Evolutionary conservation across 2,113 vertebrate genomes (phyloP).

Genomic region (Bubo bubo): DNA sequence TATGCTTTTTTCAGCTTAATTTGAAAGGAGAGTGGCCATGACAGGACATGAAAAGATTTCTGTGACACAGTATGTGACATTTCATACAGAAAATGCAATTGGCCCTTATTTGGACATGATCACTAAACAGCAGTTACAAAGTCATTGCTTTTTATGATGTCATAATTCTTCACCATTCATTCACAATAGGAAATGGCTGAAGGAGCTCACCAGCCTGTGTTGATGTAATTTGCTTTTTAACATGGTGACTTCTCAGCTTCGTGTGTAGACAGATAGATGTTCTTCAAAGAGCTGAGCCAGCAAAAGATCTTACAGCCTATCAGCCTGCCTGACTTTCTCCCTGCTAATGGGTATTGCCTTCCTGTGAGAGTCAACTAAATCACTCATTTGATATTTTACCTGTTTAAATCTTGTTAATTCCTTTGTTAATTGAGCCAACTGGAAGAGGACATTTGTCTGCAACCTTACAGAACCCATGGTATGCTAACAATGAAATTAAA

Average conservation of each 20-base stretch:
- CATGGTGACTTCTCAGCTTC: not conserved
- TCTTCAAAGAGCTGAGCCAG: not conserved
- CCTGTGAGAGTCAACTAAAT: not conserved
- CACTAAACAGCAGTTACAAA: not conserved
- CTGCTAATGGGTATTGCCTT: not conserved
- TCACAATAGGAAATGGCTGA: not conserved
- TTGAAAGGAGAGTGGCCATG: not conserved
- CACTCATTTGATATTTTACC: not conserved
- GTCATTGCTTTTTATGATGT: not conserved
- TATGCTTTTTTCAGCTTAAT: not conserved
- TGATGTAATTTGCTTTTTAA: not conserved
- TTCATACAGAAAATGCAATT: not conserved
- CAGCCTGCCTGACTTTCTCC: not conserved
- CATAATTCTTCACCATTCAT: not conserved
- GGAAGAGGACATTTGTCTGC: not conserved
- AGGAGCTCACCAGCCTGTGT: not conserved
- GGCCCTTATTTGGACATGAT: not conserved
- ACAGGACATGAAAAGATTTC: not conserved
- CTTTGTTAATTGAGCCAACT: not conserved
- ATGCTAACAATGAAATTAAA: not conserved
- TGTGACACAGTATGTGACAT: not conserved
- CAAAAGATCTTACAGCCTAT: not conserved
- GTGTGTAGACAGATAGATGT: not conserved
- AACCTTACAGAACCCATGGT: not conserved
- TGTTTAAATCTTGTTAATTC: not conserved